A percentile compares a stretch with the other conserved stretches of the same genome.
Evolutionary conservation across 64 coral and sea anemone genomes (phyloP).

Genomic region (Montipora foliosa): DNA sequence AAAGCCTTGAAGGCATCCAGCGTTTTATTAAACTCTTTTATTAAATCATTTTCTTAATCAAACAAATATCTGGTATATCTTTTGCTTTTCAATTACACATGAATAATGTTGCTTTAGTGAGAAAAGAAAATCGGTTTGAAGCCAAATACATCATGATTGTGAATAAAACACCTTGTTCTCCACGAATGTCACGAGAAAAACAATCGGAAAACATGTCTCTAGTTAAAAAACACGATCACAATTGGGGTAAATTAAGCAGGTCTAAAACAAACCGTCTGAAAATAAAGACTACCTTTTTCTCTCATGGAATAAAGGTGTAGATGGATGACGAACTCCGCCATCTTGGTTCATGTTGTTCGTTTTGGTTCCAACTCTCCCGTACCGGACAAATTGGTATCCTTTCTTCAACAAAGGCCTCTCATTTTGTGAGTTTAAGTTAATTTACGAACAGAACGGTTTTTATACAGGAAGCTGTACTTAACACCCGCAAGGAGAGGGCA

Average conservation of each 20-base stretch:
- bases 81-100: background rate
- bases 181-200: background rate
- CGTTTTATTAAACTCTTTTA: conserved; percentile 10
- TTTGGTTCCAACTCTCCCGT: background rate
- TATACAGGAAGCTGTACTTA: conserved; percentile 11
- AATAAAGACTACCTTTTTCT: background rate
- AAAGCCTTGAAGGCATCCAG: conserved; percentile 15
- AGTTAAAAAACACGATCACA: background rate
- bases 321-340: background rate
- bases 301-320: background rate
- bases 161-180: background rate
- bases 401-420: background rate
- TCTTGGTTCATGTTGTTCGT: background rate
- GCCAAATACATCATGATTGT: background rate
- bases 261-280: background rate
- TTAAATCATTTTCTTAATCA: conserved; percentile 58
- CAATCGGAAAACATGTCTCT: background rate
- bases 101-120: background rate
- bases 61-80: background rate
- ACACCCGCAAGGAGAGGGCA: background rate
- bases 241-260: background rate
- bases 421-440: conserved; percentile 1
- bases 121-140: too few species aligned
- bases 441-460: background rate
- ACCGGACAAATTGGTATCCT: background rate